A percentile compares a stretch with the other conserved stretches of the same genome.
Evolutionary conservation across 2,113 vertebrate genomes (phyloP).

Genomic region (Corythornis madagascariensis): DNA sequence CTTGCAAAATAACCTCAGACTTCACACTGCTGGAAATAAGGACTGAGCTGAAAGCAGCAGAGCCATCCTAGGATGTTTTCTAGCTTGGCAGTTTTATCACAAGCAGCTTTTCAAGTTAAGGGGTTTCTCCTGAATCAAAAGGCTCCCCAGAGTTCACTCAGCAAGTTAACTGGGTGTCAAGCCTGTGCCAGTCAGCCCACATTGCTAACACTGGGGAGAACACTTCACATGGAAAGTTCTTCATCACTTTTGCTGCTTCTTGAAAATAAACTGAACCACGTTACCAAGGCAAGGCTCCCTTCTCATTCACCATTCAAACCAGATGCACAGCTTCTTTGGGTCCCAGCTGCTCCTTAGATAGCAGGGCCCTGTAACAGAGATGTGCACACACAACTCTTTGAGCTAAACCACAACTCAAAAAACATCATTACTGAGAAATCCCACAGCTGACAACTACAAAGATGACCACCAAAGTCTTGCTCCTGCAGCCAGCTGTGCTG

Average conservation of each 20-base stretch:
- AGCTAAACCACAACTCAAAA: not conserved
- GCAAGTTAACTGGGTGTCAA: not conserved
- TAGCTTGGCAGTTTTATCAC: not conserved
- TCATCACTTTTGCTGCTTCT: not conserved
- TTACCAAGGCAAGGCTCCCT: not conserved
- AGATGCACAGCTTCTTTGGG: not conserved
- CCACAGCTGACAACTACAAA: not conserved
- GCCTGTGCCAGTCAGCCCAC: not conserved
- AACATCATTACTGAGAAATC: not conserved
- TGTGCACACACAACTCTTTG: not conserved
- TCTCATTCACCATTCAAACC: not conserved
- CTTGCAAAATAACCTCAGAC: not conserved
- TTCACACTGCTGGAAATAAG: not conserved
- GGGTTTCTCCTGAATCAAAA: not conserved
- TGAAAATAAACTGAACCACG: not conserved
- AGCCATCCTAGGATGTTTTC: not conserved
- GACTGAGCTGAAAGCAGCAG: not conserved
- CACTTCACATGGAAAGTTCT: not conserved
- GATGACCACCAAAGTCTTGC: not conserved
- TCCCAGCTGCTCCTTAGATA: not conserved
- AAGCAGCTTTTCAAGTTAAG: not conserved
- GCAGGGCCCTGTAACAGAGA: not conserved
- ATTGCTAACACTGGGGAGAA: not conserved
- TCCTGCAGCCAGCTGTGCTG: not conserved
- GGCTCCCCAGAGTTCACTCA: not conserved